Base-by-base conservation (phyloP, 2,797 vertebrate genomes). In the Pipistrellus pipistrellus region DNA sequence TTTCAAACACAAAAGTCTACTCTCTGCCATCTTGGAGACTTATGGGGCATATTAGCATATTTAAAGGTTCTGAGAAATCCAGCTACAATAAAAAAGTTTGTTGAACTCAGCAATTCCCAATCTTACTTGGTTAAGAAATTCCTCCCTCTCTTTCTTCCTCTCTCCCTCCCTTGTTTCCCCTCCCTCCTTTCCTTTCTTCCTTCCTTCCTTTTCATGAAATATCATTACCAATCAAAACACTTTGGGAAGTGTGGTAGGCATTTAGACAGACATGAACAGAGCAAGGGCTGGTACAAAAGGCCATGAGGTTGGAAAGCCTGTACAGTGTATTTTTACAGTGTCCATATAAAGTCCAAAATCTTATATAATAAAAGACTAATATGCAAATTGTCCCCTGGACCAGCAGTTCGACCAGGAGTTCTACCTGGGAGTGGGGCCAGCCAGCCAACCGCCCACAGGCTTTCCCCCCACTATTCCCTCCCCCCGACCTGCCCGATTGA, bases 121-220 rank as follows among this genome's bases (percentile, higher is more conserved):
- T 88, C 35, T 93, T 81, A 66, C 21, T 66, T 91, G 15, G 7
- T 57, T 82, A 75, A 77, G 55, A 85, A 23, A 88, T 83, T 10
- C n/a, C 57, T 51, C 9, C 32, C 32, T 15, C 27, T 15, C 25
- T 3, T 1, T 1, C 32, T 38, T 8, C 3, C 8, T 14, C 21
- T 13, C 14, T 14, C 8, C 21, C 35, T 32, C n/a, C 8, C 66
- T 57, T 53, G 8, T 48, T 77, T 55, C 25, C 20, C 57, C 5
- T 27, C 57, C 25, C 27, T 62, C 20, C 53, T 23, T 46, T 11
- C 8, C 17, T 51, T 6, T 20, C 20, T 62, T 38, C 15, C 18
- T 89, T 48, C 77, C 10, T 84, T 72, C 25, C 66, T 93, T 62
- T 57, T 23, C 18, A 7, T 51, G 46, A 55, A 77, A 44, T 25